Conservation (phyloP, 2,888 invertebrate genomes). For the Spatulosminthurus flaviceps region DNA sequence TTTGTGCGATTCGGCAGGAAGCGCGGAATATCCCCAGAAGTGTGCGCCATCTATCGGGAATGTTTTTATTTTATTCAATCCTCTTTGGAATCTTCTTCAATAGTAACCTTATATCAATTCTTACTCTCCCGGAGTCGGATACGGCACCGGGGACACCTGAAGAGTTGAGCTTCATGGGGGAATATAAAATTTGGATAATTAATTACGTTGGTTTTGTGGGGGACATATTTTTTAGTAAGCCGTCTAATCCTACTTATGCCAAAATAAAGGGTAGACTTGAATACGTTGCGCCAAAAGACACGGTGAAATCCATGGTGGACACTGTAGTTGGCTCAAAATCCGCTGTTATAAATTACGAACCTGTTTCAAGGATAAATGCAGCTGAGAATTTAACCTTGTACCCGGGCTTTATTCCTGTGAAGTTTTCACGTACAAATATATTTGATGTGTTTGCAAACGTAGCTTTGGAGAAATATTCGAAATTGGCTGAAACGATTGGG, state of each 20-base stretch:
- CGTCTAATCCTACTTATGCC: background rate
- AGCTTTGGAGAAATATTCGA: background rate
- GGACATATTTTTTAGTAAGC: background rate
- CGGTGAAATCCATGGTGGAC: background rate
- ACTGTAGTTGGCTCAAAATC: too few relatives aligned
- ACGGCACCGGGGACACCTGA: background rate
- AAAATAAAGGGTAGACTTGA: background rate
- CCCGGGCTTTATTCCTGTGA: background rate
- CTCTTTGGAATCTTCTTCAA: background rate
- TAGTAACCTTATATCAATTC: background rate
- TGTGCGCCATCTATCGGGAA: background rate
- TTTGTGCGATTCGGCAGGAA: background rate
- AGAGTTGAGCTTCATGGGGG: background rate
- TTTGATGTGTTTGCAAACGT: background rate
- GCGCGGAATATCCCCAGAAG: background rate
- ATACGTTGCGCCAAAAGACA: background rate
- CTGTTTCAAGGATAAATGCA: background rate
- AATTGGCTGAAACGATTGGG: background rate
- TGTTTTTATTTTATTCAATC: background rate
- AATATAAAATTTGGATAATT: background rate
- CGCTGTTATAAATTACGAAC: background rate
- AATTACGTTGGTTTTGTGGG: background rate
- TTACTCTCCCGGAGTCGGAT: background rate
- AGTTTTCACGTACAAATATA: background rate
- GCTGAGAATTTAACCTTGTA: conserved; percentile 1